These are phyloP conservation scores for Drosophila pseudoananassae DNA, from an alignment of 1,140 invertebrate species.

Conservation along the genomic window DNA sequence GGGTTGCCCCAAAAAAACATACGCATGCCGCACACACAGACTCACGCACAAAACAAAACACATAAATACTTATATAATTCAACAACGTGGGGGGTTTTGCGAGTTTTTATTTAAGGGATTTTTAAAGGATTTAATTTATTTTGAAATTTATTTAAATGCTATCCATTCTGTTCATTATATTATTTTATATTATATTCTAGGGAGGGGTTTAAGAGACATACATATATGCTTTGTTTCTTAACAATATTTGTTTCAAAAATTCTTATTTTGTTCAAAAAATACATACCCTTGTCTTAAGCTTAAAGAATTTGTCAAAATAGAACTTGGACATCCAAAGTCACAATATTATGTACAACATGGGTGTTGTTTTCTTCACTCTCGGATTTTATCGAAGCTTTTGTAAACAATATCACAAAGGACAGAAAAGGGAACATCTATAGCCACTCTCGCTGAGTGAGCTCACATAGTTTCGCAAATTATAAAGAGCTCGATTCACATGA, in stretches of 20 bases:
- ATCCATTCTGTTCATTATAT: no score
- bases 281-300: no score
- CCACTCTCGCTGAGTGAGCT: conserved; percentile 35
- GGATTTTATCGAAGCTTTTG: not conserved
- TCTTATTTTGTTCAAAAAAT: no score
- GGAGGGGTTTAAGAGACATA: no score
- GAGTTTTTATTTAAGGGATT: not conserved
- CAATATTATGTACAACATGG: not conserved
- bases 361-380: not conserved
- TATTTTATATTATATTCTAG: no score
- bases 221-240: no score
- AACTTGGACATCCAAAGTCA: no score
- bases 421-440: conserved; percentile 25
- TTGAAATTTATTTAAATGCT: no score
- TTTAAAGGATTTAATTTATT: not conserved
- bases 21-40: conserved; percentile 15
- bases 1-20: conserved; percentile 19
- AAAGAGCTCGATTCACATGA: conserved; percentile 83
- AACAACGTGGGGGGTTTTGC: conserved; percentile 20
- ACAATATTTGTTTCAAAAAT: no score
- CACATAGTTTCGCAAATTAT: conserved; percentile 80
- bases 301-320: no score
- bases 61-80: not conserved
- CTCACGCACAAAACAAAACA: not conserved
- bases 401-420: not conserved